Evolutionary conservation across 2,797 vertebrate genomes (phyloP), one percentile per base, ranked within the genome.

Genomic region (Pygocentrus nattereri): DNA sequence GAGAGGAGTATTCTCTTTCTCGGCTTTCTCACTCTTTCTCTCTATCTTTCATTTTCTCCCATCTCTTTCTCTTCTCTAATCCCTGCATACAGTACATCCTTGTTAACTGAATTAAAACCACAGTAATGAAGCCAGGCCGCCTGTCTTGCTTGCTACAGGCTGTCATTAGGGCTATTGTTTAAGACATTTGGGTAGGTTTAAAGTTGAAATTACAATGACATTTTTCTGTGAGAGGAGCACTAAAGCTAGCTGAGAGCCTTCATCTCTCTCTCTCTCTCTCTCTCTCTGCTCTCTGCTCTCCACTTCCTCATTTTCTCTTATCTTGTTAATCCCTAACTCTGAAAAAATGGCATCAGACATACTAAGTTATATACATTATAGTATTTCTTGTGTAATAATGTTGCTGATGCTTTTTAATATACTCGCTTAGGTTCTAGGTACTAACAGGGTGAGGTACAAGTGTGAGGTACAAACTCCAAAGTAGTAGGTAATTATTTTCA

Each of bases 81-180:
- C 76, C 72, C 65, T 23, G 31, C 16, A 19, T 70, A 59, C 72
- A 70, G 73, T 54, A 75, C 62, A 75, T 79, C 62, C 81, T 50
- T 83, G 44, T 70, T 75, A 54, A 62, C 64, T 52, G 74, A 62
- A 79, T 79, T 64, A 74, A 72, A 68, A 52, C 62, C 27, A 15
- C n/a, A 18, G 23, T 79, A 69, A 74, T 74, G 54, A 79, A 31
- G 62, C 70, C 47, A 19, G n/a, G 59, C 75, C 67, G 75, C 52
- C 59, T 67, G 12, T 72, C 75, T 74, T 44, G 49, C 31, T 5
- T 4, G 25, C 65, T 49, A 16, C 70, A 50, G 30, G 61, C 70
- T 74, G 70, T 74, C 71, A 54, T 83, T 70, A 62, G 25, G 7
- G 64, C 64, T 62, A 25, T 83, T 83, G 44, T 65, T 78, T 78